phyloP scores from a whole-genome alignment of 1,140 invertebrate species.

The Xylocopa sonorina region DNA sequence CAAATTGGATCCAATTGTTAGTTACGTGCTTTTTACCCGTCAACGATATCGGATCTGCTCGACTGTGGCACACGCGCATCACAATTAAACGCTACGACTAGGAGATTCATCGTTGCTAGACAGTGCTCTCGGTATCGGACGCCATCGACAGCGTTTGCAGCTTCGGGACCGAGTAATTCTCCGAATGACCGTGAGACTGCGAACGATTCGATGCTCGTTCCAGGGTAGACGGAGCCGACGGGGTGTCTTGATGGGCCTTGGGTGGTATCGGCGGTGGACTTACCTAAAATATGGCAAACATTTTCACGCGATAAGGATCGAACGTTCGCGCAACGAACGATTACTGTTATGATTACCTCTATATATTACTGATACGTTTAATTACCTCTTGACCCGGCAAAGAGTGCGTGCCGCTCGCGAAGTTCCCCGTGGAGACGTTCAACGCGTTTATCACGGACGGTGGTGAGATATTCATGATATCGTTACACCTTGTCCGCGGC shows the following conservation, averaged over 20 bases:
- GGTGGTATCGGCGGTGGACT: conserved; percentile 84
- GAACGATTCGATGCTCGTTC: conserved; percentile 72
- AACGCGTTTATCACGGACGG: conserved; percentile 77
- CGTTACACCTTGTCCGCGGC: conserved; percentile 78
- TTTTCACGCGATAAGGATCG: neutral
- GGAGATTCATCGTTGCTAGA: conserved; percentile 73
- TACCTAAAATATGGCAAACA: conserved; percentile 63
- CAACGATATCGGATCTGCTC: conserved; percentile 33
- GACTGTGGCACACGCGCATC: conserved; percentile 61
- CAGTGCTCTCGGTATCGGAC: conserved; percentile 77
- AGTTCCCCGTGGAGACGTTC: conserved; percentile 75
- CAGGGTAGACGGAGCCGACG: conserved; percentile 77
- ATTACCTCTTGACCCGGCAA: conserved; percentile 77
- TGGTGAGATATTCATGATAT: conserved; percentile 80
- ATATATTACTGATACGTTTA: no score
- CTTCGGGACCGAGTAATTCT: conserved; percentile 84
- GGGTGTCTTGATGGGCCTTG: conserved; percentile 80
- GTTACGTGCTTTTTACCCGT: conserved; percentile 35
- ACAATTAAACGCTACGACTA: conserved; percentile 72
- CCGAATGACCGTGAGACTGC: conserved; percentile 73
- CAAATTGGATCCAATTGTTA: conserved; percentile 4
- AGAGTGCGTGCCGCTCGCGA: conserved; percentile 75
- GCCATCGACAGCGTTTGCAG: conserved; percentile 79
- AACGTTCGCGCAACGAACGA: no score
- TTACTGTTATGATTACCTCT: no score